These are phyloP conservation scores for Drosophila subquinaria DNA, from an alignment of 2,888 invertebrate genomes.

Conservation along the genomic window DNA sequence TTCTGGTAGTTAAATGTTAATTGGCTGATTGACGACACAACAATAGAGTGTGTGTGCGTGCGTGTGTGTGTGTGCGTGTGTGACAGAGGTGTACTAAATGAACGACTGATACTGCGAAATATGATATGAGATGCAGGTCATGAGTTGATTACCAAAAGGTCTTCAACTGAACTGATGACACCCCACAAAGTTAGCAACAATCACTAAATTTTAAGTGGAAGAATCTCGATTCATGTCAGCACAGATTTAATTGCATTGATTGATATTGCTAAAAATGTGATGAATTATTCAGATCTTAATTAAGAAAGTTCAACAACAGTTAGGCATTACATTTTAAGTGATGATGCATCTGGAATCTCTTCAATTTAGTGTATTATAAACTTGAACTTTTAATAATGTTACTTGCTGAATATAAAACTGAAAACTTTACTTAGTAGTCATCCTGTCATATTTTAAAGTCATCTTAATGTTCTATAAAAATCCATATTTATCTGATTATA, in stretches of 20 bases:
- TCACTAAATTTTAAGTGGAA: background rate
- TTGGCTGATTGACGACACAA: constrained; percentile 57
- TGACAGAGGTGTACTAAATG: constrained; percentile 26
- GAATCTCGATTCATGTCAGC: background rate
- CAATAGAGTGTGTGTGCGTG: constrained; percentile 2
- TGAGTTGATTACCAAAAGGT: constrained; percentile 41
- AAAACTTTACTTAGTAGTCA: too few species aligned
- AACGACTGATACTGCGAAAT: constrained; percentile 20
- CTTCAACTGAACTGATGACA: background rate
- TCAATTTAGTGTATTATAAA: too few species aligned
- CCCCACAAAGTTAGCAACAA: background rate
- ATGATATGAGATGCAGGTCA: constrained; percentile 38
- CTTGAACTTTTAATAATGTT: too few species aligned
- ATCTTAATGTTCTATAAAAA: too few species aligned
- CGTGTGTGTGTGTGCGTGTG: constrained; percentile 7
- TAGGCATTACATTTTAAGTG: too few species aligned
- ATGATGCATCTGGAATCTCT: background rate
- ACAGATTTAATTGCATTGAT: background rate
- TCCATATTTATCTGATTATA: too few species aligned
- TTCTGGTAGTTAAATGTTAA: constrained; percentile 68
- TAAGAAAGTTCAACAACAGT: too few species aligned
- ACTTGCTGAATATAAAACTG: too few species aligned
- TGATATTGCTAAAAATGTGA: background rate
- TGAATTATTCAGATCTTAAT: background rate
- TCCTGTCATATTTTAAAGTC: too few species aligned